Evolutionary conservation across 2,888 invertebrate genomes (phyloP), one percentile per base, ranked within the genome.

Genomic region (Hirudinaria manillensis): DNA sequence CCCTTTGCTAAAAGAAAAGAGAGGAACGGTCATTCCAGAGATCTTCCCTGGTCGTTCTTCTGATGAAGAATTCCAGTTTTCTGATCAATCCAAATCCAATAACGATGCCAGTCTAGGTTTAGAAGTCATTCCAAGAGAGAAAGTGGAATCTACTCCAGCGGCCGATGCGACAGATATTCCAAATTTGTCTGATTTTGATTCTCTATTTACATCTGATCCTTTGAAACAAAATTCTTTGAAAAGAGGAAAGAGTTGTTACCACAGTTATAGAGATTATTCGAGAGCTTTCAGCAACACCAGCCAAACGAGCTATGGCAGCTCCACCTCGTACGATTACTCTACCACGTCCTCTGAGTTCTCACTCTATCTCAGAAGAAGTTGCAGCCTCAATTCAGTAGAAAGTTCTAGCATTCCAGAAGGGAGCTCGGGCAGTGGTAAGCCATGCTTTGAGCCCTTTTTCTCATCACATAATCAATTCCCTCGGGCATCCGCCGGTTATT

Each of bases 361-460:
- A n/a, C 24, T 29, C 3, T 61, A 29, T 61, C 61, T 61, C 29
- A 61, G 61, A 61, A 61, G 61, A 61, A 24, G 29, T 19, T 61
- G 24, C 24, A 61, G 61, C 29, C 61, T 61, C 24, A 61, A 61
- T 61, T 61, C 61, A 7, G 13, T 61, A 61, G 61, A 61, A 19
- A 61, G 61, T 29, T 4, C 61, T n/a, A 61, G 61, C n/a, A 61
- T 27, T 61, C 61, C 29, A 61, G 61, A 61, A 61, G 61, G 61
- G 6, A 61, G 61, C 29, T 29, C 29, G 10, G 29, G 61, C 61
- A 61, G 24, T 19, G 19, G 6, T 29, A 61, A 29, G 61, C 61
- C 61, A 24, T 27, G 7, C 29, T 6, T 61, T 61, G 61, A 61
- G 24, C 61, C 61, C 2, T 61, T 61, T 61, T 45, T 45, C 45